Evolutionary conservation across 2,797 vertebrate genomes (phyloP), one percentile per base, ranked within the genome.

Genomic region (Antennarius maculatus): DNA sequence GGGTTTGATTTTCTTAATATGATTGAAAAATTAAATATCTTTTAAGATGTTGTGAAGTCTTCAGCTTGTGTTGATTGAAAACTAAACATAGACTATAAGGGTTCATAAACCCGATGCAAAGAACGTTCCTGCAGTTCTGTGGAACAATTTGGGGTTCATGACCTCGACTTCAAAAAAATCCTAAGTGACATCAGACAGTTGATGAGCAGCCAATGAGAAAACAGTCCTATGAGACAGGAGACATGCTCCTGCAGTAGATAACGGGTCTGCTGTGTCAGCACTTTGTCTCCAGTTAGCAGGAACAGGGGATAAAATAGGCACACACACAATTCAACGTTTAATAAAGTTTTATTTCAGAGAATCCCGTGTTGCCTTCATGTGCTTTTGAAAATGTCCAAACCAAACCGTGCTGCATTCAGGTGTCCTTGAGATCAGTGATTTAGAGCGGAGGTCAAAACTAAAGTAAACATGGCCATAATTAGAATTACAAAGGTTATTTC

Each of bases 41-140:
- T 2, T 14, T 0, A 52, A 37, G 3, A 8, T 8, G 2, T 11
- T 0, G 17, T 46, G 4, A 31, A 34, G 1, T 34, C 4, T 7
- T 3, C 27, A 7, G 29, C 9, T 37, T 37, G 11, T n/a, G 4
- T 6, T 10, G 1, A 14, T 3, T 29, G 7, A 18, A 8, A 3
- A 7, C 6, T 42, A 3, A 57, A 4, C 3, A 37, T 39, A 28
- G 70, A 48, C 66, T 27, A 41, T 14, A 17, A 1, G 0, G 14
- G 59, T 64, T 17, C 34, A 6, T 12, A 2, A 27, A 54, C 46
- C 23, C n/a, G 6, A 13, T 54, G 49, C 62, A 58, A 61, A 28
- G 48, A 66, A 43, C n/a, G 50, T 51, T 45, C 50, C 63, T 53
- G n/a, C 51, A 66, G 7, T 11, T 54, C 31, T 55, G 50, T 66